Evolutionary conservation across 1,140 invertebrate species (phyloP), one percentile per base, ranked within the genome.

Genomic region (Anthonomus grandis): DNA sequence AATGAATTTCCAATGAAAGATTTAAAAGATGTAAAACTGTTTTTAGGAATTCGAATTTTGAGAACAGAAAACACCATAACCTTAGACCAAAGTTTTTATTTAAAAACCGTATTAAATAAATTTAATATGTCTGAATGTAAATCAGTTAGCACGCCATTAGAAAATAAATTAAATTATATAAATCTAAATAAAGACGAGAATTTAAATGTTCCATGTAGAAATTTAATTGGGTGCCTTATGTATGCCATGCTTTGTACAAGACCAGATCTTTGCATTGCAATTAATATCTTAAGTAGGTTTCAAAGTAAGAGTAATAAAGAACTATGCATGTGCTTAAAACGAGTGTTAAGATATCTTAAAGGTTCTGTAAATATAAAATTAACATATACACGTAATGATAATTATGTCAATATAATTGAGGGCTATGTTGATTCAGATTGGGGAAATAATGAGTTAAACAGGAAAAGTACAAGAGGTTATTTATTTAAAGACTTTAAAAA

Each of bases 1-100:
- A 8, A 51, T n/a, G 39, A 4, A 41, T 51, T 51, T 39, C 12
- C 8, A 24, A 51, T 51, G 48, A 23, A 38, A 1, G 48, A 51
- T 39, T 38, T 51, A 41, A 51, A 51, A 13, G 48, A 51, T 38
- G 39, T 51, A 10, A 31, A 48, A 31, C 39, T 51, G 6, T 51
- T 51, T 22, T 21, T 51, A 2, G 48, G 48, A 19, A 51, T 51
- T 18, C 37, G 13, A 38, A 51, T 51, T 18, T 12, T 15, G 4
- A 27, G 13, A 19, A 15, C 2, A 13, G 38, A 18, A 34, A 19
- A 12, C 12, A 31, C n/a, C 13, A 15, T 47, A 25, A 31, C 12
- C 25, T 23, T 46, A 12, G 18, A 18, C 17, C 42, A 46, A n/a
- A 25, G 3, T 31, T 6, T 3, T 31, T 48, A 48, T 8, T 8